Conservation (phyloP, 2,113 vertebrate species). For the Lonchura striata region DNA sequence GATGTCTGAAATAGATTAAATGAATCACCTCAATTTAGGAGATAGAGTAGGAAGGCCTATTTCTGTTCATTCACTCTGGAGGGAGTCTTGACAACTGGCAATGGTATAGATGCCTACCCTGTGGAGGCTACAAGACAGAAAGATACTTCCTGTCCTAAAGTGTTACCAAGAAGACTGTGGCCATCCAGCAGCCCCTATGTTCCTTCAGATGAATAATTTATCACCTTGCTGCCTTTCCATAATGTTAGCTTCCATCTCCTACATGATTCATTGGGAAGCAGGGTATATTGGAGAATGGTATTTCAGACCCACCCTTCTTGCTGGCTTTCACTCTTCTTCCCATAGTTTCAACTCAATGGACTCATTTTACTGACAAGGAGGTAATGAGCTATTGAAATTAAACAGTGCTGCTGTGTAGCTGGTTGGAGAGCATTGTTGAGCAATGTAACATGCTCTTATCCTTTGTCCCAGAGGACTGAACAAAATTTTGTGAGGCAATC, state of each 20-base stretch:
- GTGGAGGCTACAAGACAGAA: background rate
- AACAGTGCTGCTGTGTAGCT: background rate
- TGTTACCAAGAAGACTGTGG: background rate
- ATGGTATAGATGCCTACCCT: background rate
- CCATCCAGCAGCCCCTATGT: background rate
- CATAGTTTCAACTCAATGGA: background rate
- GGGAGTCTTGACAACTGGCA: background rate
- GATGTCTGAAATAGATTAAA: constrained; percentile 13
- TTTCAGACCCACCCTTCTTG: background rate
- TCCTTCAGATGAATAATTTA: background rate
- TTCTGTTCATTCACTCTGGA: background rate
- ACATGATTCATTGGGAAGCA: background rate
- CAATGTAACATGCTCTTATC: constrained; percentile 39
- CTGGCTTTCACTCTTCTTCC: constrained; percentile 15
- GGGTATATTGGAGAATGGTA: background rate
- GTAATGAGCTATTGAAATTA: constrained; percentile 35
- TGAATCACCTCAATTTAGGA: background rate
- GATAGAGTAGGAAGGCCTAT: constrained; percentile 22
- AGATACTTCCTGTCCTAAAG: background rate
- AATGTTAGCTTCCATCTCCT: background rate
- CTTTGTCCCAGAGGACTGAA: constrained; percentile 54
- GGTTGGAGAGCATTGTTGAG: constrained; percentile 48
- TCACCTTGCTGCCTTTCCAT: background rate
- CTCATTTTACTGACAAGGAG: constrained; percentile 19
- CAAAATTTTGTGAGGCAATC: constrained; percentile 57